phyloP scores from a whole-genome alignment of 1,140 invertebrate species.

The Maniola jurtina region DNA sequence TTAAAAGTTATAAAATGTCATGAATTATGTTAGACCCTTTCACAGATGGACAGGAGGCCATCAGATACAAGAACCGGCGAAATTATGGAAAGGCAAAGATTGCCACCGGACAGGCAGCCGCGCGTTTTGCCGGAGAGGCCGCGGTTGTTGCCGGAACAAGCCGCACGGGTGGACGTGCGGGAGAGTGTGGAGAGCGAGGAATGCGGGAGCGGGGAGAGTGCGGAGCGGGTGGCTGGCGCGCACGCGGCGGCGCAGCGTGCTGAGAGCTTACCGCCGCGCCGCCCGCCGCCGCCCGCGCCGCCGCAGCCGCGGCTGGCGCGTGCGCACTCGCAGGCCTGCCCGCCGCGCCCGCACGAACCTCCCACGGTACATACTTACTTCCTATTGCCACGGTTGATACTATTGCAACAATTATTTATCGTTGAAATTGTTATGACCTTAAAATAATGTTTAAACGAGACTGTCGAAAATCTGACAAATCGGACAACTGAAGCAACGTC shows the following conservation, averaged over 20 bases:
- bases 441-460: too few species aligned
- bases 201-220: slow-evolving; percentile 12
- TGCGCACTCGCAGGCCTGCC: slow-evolving; percentile 50
- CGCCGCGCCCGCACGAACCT: slow-evolving; percentile 45
- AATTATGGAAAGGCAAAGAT: slow-evolving; percentile 22
- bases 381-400: background rate
- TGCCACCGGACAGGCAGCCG: slow-evolving; percentile 35
- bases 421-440: too few species aligned
- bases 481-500: too few species aligned
- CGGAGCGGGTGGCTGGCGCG: slow-evolving; percentile 13
- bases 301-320: slow-evolving; percentile 43
- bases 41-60: slow-evolving; percentile 28
- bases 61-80: slow-evolving; percentile 22
- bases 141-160: slow-evolving; percentile 14
- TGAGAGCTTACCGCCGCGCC: slow-evolving; percentile 42
- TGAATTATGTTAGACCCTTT: background rate
- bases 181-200: slow-evolving; percentile 20
- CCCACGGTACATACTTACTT: slow-evolving; percentile 35
- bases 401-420: too few species aligned
- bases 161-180: slow-evolving; percentile 3
- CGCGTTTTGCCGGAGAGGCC: slow-evolving; percentile 30
- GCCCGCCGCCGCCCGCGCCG: slow-evolving; percentile 49
- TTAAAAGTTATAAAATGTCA: too few species aligned
- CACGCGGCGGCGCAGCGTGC: slow-evolving; percentile 22
- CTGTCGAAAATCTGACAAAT: too few species aligned